A percentile compares a stretch with the other conserved stretches of the same genome.
These are phyloP conservation scores for Numenius phaeopus DNA, from an alignment of 2,797 vertebrate species.

Conservation along the genomic window DNA sequence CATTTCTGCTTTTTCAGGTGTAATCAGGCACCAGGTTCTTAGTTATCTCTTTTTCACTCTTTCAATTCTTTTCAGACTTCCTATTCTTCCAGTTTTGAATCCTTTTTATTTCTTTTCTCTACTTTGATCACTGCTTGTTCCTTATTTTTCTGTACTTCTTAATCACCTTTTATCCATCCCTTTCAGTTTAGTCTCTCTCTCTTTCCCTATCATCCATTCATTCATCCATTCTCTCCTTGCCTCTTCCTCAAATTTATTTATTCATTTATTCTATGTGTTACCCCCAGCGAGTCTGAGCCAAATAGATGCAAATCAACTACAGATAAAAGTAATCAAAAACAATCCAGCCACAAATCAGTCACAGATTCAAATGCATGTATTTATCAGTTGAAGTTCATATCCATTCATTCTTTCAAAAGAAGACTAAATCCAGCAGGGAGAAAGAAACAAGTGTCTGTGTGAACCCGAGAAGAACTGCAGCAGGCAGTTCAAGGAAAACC, in stretches of 20 bases:
- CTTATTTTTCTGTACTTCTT: slow-evolving; percentile 5
- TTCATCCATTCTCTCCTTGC: not conserved
- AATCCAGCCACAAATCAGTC: slow-evolving; percentile 29
- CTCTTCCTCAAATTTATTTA: slow-evolving; percentile 8
- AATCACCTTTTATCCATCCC: not conserved
- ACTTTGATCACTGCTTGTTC: not conserved
- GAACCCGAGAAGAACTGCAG: not conserved
- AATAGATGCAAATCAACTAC: slow-evolving; percentile 43
- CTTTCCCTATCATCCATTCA: not conserved
- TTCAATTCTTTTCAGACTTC: not conserved
- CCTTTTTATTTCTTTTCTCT: slow-evolving; percentile 4
- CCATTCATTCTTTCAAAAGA: slow-evolving; percentile 14
- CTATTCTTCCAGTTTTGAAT: not conserved
- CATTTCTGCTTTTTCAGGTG: not conserved
- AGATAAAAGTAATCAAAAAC: slow-evolving; percentile 45
- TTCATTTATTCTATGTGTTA: slow-evolving; percentile 29
- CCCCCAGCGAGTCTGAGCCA: not conserved
- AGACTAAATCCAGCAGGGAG: slow-evolving; percentile 7
- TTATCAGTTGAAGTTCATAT: slow-evolving; percentile 20
- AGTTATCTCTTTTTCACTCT: not conserved
- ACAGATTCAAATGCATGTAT: slow-evolving; percentile 35
- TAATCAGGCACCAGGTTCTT: not conserved
- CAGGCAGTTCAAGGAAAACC: not conserved
- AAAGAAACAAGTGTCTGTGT: not conserved
- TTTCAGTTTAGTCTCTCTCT: not conserved